Conservation (phyloP, 2,888 invertebrate species). For the Empis stercorea region DNA sequence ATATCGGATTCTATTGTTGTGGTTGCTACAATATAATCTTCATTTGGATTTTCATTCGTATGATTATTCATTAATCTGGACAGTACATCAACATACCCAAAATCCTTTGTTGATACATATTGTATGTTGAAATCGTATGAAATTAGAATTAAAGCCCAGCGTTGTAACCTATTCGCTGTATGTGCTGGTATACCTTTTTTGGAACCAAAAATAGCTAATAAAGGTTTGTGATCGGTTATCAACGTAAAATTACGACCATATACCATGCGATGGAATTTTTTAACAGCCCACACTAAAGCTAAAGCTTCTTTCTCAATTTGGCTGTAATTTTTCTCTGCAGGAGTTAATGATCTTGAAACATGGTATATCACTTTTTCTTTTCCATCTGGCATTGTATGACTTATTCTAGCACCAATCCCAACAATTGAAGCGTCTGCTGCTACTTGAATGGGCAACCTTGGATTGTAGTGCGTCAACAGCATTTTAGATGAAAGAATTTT, state of each 20-base stretch:
- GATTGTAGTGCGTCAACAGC: slow-evolving; percentile 10
- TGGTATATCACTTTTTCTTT: slow-evolving; percentile 10
- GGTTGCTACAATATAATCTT: slow-evolving; percentile 6
- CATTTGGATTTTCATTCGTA: background rate
- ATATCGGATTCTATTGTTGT: slow-evolving; percentile 5
- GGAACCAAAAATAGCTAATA: slow-evolving; percentile 24
- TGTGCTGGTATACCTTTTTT: slow-evolving; percentile 19
- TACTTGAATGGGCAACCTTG: slow-evolving; percentile 6
- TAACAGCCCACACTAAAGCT: slow-evolving; percentile 12
- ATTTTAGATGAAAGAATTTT: slow-evolving; percentile 8
- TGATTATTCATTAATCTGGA: slow-evolving; percentile 12
- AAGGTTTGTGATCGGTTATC: slow-evolving; percentile 29
- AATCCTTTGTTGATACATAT: slow-evolving; percentile 12
- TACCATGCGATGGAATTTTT: slow-evolving; percentile 10
- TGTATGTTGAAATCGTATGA: slow-evolving; percentile 13
- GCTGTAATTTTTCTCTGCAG: slow-evolving; percentile 9
- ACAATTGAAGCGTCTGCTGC: slow-evolving; percentile 10
- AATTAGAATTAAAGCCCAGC: slow-evolving; percentile 19
- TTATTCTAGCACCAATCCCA: slow-evolving; percentile 9
- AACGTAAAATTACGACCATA: slow-evolving; percentile 11
- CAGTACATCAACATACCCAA: slow-evolving; percentile 13
- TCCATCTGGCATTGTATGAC: slow-evolving; percentile 9
- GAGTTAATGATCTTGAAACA: slow-evolving; percentile 8
- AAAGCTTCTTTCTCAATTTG: slow-evolving; percentile 10
- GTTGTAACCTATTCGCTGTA: slow-evolving; percentile 14